Base-by-base conservation (phyloP, 2,797 vertebrate genomes). In the Sebastes hubbsi region DNA sequence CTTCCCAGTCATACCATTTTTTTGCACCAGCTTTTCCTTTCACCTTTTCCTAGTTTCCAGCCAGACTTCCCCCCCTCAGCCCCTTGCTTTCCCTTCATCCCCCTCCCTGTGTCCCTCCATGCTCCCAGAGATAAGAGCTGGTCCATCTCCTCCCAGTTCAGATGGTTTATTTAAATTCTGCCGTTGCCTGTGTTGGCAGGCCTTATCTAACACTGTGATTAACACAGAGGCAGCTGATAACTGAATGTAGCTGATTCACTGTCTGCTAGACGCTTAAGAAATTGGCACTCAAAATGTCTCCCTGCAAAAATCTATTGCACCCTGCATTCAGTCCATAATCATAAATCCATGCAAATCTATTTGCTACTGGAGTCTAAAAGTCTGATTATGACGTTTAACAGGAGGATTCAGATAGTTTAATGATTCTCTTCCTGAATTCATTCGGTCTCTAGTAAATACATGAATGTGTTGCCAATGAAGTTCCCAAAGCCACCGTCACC, bases 111-210 rank as follows among this genome's bases (percentile, higher is more conserved):
- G 52, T 71, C 66, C 52, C 18, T 58, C 24, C 36, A 36, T 34
- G 30, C 62, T 61, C 52, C 58, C 29, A 70, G 7, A 82, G 75
- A 90, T 75, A 81, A 81, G 62, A 75, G 58, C 55, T 38, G 27
- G 18, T 70, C 32, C 69, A 67, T 83, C 76, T 61, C 32, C 30
- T 65, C 32, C 75, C 62, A 75, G 72, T 82, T 88, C 46, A 80
- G 72, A 79, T 56, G 71, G 72, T 84, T 88, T 76, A 87, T 90
- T 89, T 71, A 85, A 90, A 88, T 88, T 87, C 74, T 81, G 76
- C 66, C 25, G 25, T 29, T 29, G 82, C 36, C 46, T 73, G 46
- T 82, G 77, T 59, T 78, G 83, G 80, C 86, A 90, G 76, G 20
- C 36, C 54, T 81, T 88, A 90, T 90, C 87, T 76, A 60, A 85